Base-by-base conservation (phyloP, 2,888 invertebrate genomes). In the Bembecia ichneumoniformis region DNA sequence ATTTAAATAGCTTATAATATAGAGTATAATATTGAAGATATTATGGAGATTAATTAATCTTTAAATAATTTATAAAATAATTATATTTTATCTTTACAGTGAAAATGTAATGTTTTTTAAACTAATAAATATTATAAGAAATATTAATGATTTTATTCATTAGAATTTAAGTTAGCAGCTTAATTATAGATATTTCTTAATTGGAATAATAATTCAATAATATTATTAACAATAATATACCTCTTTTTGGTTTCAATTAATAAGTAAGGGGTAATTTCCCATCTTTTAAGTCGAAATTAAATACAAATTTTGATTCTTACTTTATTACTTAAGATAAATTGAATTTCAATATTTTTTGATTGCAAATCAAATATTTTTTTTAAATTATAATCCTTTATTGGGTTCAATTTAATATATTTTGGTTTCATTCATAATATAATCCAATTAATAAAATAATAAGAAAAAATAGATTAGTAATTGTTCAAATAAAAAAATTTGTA, bases 171-270 rank as follows among this genome's bases (percentile, higher is more conserved):
- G 89, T 91, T 91, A 91, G 90, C 88, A 90, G 90, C 90, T 90
- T 89, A 79, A 75, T 71, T 71, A 76, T 68, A 71, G 74, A 75
- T 89, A 88, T 88, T 88, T 90, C 89, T 73, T 64, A 71, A 90
- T 89, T 89, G 88, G 89, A 89, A 81, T 62, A 47, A 44, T 49
- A 49, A 72, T 81, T 88, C 89, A 89, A 68, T 89, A 55, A 56
- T 88, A 89, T 89, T 86, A 90, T 90, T 90, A 90, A 90, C 90
- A 90, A 87, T 90, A 87, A 90, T 88, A 88, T 79, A 88, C 90
- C 90, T 90, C 89, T 89, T 53, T 76, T 89, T 88, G 87, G 88
- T 83, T 89, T 88, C 81, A 87, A 87, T 87, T 82, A 84, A 79
- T 63, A 77, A 80, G 82, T 87, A 89, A 86, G 86, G 88, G 86